Evolutionary conservation across 2,888 invertebrate species (phyloP).

Genomic region (Caenorhabditis virilis): DNA sequence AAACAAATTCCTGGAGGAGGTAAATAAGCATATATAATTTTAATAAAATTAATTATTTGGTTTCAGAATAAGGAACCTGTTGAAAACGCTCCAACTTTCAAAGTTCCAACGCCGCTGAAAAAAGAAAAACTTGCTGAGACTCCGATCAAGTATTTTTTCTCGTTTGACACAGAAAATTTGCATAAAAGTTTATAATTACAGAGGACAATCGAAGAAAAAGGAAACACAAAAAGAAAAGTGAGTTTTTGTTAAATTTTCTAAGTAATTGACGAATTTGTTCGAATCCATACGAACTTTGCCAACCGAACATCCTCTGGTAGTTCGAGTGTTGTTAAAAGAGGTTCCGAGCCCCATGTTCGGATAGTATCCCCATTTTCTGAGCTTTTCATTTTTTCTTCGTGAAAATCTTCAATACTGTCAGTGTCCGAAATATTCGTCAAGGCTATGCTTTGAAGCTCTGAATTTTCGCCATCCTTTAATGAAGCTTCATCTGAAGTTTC

Average conservation of each 20-base stretch:
- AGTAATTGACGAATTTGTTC: too few relatives aligned
- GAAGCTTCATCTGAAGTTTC: conserved; percentile 22
- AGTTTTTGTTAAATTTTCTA: conserved; percentile 6
- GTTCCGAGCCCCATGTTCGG: conserved; percentile 1
- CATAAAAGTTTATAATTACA: too few relatives aligned
- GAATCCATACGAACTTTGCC: conserved; percentile 20
- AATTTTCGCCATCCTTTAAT: conserved; percentile 2
- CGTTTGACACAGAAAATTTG: too few relatives aligned
- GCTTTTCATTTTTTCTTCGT: background rate
- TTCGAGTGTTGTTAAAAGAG: conserved; percentile 17
- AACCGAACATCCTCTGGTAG: conserved; percentile 9
- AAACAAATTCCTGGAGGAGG: too few relatives aligned
- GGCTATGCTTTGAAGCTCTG: conserved; percentile 12
- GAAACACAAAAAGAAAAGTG: background rate
- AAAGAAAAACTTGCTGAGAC: too few relatives aligned
- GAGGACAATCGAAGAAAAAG: too few relatives aligned
- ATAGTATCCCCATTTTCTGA: background rate
- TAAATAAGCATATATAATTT: too few relatives aligned
- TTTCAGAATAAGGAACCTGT: too few relatives aligned
- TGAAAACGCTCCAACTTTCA: too few relatives aligned
- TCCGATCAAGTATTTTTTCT: too few relatives aligned
- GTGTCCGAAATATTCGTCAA: background rate
- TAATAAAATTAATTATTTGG: too few relatives aligned
- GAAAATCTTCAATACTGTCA: background rate
- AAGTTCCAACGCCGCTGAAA: too few relatives aligned